phyloP scores from a whole-genome alignment of 2,113 vertebrate species.

The Sceloporus undulatus region DNA sequence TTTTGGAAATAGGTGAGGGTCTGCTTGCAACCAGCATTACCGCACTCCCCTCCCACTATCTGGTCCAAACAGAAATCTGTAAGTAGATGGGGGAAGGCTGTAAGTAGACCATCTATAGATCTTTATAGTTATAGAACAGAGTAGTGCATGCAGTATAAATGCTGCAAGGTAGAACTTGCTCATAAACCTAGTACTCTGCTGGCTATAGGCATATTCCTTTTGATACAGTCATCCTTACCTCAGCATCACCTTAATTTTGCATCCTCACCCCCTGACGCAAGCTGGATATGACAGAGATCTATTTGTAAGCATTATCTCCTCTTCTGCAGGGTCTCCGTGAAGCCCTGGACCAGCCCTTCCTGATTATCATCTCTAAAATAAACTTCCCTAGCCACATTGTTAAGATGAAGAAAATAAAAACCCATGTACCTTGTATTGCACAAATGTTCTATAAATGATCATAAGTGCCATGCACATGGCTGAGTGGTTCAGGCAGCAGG shows the following conservation, averaged over 20 bases:
- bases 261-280: background rate
- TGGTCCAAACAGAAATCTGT: background rate
- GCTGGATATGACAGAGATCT: background rate
- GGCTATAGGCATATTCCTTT: background rate
- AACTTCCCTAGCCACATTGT: background rate
- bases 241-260: background rate
- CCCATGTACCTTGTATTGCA: background rate
- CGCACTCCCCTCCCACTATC: background rate
- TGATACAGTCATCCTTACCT: background rate
- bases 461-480: background rate
- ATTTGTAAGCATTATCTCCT: background rate
- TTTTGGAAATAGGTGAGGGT: background rate
- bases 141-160: background rate
- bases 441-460: constrained; percentile 8
- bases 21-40: background rate
- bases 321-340: background rate
- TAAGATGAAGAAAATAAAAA: constrained; percentile 12
- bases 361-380: background rate
- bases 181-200: background rate
- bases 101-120: too few relatives aligned
- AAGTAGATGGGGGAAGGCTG: too few relatives aligned
- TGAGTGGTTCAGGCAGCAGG: background rate
- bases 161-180: background rate
- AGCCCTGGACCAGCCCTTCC: background rate
- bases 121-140: background rate